Percentiles rank a stretch among this genome's conserved stretches.
Conservation (phyloP, 2,113 vertebrate species). For the Lasiurus borealis region DNA sequence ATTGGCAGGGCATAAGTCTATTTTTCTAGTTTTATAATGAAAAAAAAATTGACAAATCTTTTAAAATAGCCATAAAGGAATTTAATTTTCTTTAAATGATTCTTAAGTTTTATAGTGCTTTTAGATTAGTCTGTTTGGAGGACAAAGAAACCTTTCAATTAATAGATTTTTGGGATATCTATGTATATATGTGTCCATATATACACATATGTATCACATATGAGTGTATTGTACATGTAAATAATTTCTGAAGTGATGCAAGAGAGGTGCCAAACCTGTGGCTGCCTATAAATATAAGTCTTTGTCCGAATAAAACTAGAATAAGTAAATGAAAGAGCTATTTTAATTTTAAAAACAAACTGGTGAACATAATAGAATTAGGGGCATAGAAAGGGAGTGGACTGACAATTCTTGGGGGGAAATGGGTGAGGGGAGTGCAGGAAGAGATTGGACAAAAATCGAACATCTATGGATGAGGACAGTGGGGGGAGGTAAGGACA, state of each 20-base stretch:
- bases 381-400: no score
- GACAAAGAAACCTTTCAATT: neutral
- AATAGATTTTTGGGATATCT: neutral
- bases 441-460: no score
- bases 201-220: neutral
- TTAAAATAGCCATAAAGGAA: constrained; percentile 28
- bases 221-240: neutral
- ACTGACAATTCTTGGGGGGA: no score
- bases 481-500: no score
- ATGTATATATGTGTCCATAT: neutral
- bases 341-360: constrained; percentile 49
- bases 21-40: constrained; percentile 43
- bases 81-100: constrained; percentile 41
- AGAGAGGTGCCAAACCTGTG: neutral
- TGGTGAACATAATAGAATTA: no score
- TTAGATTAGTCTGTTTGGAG: neutral
- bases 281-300: neutral
- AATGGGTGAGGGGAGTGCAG: no score
- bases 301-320: constrained; percentile 14
- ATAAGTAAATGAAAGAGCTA: constrained; percentile 14
- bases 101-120: constrained; percentile 42
- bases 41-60: neutral
- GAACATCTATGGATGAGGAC: no score
- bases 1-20: neutral
- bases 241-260: constrained; percentile 21